Evolutionary conservation across 2,113 vertebrate species (phyloP).

Genomic region (Atlantisia rogersi): DNA sequence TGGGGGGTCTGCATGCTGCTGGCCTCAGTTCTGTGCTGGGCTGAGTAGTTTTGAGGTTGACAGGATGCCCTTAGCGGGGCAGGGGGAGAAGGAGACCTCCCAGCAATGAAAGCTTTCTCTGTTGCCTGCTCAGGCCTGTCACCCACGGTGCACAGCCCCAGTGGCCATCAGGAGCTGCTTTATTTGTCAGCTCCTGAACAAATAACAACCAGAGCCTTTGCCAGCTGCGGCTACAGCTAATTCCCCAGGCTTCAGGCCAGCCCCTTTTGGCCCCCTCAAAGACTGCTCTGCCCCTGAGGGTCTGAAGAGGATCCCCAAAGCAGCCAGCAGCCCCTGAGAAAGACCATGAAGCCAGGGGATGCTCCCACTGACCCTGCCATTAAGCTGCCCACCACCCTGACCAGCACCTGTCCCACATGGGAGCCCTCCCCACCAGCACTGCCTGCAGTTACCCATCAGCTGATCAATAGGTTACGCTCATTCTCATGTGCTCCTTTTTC

Average conservation of each 20-base stretch:
- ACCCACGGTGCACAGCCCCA: rapidly evolving
- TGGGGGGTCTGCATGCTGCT: rapidly evolving
- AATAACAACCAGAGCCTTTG: not conserved
- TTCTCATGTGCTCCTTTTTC: not conserved
- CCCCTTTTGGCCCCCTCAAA: not conserved
- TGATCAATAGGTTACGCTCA: not conserved
- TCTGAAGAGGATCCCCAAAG: not conserved
- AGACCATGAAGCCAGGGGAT: rapidly evolving
- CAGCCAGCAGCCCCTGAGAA: not conserved
- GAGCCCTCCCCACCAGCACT: not conserved
- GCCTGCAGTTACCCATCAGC: not conserved
- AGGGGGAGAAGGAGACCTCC: not conserved
- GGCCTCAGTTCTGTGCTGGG: not conserved
- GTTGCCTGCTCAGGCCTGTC: not conserved
- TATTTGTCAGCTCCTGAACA: not conserved
- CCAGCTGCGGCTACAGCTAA: not conserved
- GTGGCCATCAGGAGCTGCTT: not conserved
- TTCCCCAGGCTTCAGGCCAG: not conserved
- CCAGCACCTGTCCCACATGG: rapidly evolving
- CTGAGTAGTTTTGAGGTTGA: not conserved
- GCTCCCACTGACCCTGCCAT: rapidly evolving
- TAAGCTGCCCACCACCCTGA: not conserved
- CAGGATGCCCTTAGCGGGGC: not conserved
- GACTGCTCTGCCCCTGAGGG: not conserved
- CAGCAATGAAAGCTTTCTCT: not conserved